Conservation (phyloP, 2,888 invertebrate genomes). For the Flabesymbios commensalis region DNA sequence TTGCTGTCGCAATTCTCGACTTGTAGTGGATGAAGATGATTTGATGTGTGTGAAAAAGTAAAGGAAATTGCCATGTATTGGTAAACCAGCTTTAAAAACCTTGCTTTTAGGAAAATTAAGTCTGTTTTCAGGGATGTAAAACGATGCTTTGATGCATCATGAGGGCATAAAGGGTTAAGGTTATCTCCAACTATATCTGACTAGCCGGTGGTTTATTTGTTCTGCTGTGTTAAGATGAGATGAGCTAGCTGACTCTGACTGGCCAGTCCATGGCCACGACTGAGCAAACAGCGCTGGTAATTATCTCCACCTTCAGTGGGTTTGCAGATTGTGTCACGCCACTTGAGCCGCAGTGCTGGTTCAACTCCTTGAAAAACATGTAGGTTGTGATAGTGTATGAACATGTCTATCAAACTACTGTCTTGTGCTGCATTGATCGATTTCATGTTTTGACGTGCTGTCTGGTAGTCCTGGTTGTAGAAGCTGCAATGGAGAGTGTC, state of each 20-base stretch:
- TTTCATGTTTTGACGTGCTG: conserved; percentile 70
- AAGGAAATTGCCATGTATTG: too few relatives aligned
- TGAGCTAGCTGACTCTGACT: conserved; percentile 55
- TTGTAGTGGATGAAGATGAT: too few relatives aligned
- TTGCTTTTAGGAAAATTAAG: too few relatives aligned
- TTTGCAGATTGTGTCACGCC: conserved; percentile 54
- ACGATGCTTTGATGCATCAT: too few relatives aligned
- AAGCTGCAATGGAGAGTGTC: conserved; percentile 78
- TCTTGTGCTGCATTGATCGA: conserved; percentile 37
- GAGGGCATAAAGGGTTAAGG: too few relatives aligned
- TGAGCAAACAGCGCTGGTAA: conserved; percentile 45
- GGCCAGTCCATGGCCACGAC: conserved; percentile 48
- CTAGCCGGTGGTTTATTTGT: too few relatives aligned
- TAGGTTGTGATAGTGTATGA: conserved; percentile 68
- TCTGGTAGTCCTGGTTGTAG: conserved; percentile 76
- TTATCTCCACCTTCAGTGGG: conserved; percentile 30
- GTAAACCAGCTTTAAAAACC: too few relatives aligned
- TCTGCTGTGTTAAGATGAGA: conserved; percentile 51
- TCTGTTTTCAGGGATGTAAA: too few relatives aligned
- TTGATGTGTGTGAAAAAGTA: too few relatives aligned
- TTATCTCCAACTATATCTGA: too few relatives aligned
- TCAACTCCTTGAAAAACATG: conserved; percentile 81
- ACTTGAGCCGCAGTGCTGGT: conserved; percentile 72
- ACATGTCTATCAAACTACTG: conserved; percentile 70
- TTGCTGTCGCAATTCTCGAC: too few relatives aligned